Evolutionary conservation across 2,888 invertebrate species (phyloP).

Genomic region (Thera obeliscata): DNA sequence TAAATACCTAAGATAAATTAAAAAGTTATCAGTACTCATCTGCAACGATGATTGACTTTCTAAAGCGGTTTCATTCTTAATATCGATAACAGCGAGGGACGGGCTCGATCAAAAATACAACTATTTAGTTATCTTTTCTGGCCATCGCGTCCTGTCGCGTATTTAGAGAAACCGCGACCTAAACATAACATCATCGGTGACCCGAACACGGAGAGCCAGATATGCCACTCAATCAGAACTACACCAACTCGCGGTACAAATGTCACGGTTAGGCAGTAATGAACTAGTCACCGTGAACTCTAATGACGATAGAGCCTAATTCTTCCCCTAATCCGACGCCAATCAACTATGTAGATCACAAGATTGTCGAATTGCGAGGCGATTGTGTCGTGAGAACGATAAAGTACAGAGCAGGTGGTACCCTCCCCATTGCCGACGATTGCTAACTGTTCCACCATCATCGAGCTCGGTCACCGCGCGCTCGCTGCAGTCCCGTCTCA

Average conservation of each 20-base stretch:
- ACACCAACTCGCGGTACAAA: constrained; percentile 72
- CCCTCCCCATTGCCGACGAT: constrained; percentile 68
- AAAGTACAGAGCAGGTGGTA: constrained; percentile 77
- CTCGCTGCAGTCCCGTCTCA: constrained; percentile 72
- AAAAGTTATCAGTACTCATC: constrained; percentile 54
- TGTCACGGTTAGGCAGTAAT: constrained; percentile 63
- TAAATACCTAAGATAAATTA: constrained; percentile 44
- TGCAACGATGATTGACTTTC: constrained; percentile 77
- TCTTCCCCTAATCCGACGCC: constrained; percentile 75
- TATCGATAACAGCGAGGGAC: constrained; percentile 67
- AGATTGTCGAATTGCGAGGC: constrained; percentile 70
- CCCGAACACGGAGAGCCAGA: constrained; percentile 60
- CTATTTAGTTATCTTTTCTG: constrained; percentile 74
- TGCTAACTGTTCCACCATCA: constrained; percentile 79
- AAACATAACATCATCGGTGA: constrained; percentile 70
- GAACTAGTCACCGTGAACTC: constrained; percentile 62
- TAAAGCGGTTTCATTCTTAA: constrained; percentile 71
- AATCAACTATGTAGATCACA: constrained; percentile 81
- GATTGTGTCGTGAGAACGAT: constrained; percentile 81
- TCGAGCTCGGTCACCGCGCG: constrained; percentile 64
- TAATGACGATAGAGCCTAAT: constrained; percentile 60
- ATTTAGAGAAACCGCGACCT: constrained; percentile 64
- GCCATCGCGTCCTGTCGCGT: constrained; percentile 56
- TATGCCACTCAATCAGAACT: constrained; percentile 68
- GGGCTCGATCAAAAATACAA: constrained; percentile 68